Evolutionary conservation across 2,113 vertebrate species (phyloP), one percentile per base, ranked within the genome.

Genomic region (Rhabdomys dilectus): DNA sequence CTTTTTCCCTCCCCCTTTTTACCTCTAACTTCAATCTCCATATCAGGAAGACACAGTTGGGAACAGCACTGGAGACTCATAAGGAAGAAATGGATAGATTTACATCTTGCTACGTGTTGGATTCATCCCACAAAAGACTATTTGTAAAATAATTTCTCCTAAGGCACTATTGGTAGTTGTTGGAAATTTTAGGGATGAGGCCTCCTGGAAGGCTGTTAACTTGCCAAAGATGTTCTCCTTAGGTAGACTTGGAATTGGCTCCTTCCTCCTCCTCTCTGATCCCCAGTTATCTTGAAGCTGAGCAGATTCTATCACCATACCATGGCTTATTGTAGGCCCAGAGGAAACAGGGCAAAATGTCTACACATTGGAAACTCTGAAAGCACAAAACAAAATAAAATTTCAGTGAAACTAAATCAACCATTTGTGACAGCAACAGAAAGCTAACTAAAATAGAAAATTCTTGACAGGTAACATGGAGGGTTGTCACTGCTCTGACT

Each of bases 1-100:
- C 3, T 62, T 11, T 45, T 10, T 45, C 17, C 26, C 51, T 82
- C 4, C n/a, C 45, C 48, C 4, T 53, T 70, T 45, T 53, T 7
- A 24, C 7, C 6, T 0, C 2, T 2, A 7, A 24, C 22, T 19
- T 81, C 7, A 53, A 21, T 36, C 31, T 17, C n/a, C 2, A 0
- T 24, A 31, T 53, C 34, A 62, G 62, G 39, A 36, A n/a, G 12
- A 85, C 31, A 77, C 13, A 7, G 34, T 22, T 77, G 8, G 0
- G 48, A 53, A 53, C n/a, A 66, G 19, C 56, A 42, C 7, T 26
- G 7, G 24, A 31, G 7, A 68, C 72, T 93, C 45, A 31, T 21
- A 17, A 9, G 60, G 39, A 88, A 72, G 17, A 24, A 60, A 81
- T 2, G 8, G 7, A n/a, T 4, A 51, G 45, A 58, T n/a, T 56